Base-by-base conservation (phyloP, 2,113 vertebrate species). In the Nerophis lumbriciformis region DNA sequence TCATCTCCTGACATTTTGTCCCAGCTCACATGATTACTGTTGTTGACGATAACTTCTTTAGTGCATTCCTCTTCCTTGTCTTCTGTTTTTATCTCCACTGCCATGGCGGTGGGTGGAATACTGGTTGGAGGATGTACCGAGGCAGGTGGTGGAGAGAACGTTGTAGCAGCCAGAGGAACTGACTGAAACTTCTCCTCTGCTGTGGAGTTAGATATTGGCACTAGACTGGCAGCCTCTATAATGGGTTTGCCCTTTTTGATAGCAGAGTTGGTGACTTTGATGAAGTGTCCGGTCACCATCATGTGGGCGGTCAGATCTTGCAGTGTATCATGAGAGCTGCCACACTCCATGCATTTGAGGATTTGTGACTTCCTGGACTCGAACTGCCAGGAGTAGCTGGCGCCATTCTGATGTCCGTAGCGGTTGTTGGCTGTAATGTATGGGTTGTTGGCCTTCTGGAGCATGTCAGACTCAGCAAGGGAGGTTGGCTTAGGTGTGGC, bases 231-330 rank as follows among this genome's bases (percentile, higher is more conserved):
- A 0, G 92, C 85, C 78, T 99, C 97, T 77, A 97, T 84, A 71
- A 96, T 94, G 5, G 95, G 93, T 65, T 98, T 99, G 35, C 97
- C 97, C 88, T 97, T 99, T 85, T 99, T 99, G 84, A 99, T 97
- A 69, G 96, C 96, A 6, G 96, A 98, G 84, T 94, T 98, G 6
- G 97, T 98, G 86, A 99, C 95, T 88, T 99, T 99, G 73, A 99
- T 96, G 81, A 99, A 99, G 84, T 99, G 97, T 78, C 96, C 97
- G 0, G 97, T 99, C 81, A 98, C 95, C 97, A 99, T 99, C 97
- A 99, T 99, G 86, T 99, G 97, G 79, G 96, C 95, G 0, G 97
- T 99, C 68, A 99, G 92, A 63, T 99, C 96, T 80, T 99, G 96
- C 72, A 99, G 85, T 0, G 96, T 97, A 64, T 98, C 96, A 2